A percentile compares a stretch with the other conserved stretches of the same genome.
Evolutionary conservation across 2,888 invertebrate genomes (phyloP).

Genomic region (Galeruca laticollis): DNA sequence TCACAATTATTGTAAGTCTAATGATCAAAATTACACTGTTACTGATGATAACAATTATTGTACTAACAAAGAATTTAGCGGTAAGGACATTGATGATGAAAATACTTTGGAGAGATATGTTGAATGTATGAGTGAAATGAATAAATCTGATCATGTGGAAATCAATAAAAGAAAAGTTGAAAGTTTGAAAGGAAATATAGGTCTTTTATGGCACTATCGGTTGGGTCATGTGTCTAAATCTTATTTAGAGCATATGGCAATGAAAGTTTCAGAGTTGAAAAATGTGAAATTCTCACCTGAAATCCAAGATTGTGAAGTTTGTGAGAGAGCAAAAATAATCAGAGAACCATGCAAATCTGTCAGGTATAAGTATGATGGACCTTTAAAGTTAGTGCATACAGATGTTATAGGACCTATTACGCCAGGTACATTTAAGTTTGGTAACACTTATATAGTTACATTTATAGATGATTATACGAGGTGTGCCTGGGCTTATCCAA

Average conservation of each 20-base stretch:
- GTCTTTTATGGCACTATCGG: too few relatives aligned
- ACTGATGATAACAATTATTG: not conserved
- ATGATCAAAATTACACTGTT: not conserved
- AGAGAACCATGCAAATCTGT: not conserved
- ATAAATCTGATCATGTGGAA: not conserved
- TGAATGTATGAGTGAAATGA: not conserved
- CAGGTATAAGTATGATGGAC: too few relatives aligned
- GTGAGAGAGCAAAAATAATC: not conserved
- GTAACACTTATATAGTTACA: too few relatives aligned
- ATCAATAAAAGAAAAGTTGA: conserved; percentile 2
- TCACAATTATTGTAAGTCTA: too few relatives aligned
- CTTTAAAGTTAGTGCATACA: too few relatives aligned
- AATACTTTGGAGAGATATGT: not conserved
- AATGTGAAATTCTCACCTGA: not conserved
- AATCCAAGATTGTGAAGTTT: not conserved
- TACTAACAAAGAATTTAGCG: not conserved
- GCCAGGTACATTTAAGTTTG: too few relatives aligned
- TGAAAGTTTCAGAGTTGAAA: not conserved
- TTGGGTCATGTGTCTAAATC: not conserved
- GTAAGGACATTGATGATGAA: not conserved
- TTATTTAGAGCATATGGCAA: not conserved
- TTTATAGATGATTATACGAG: conserved; percentile 14
- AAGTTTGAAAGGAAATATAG: too few relatives aligned
- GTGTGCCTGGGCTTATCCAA: conserved; percentile 3
- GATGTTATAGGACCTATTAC: too few relatives aligned